Evolutionary conservation across 2,113 vertebrate species (phyloP), one percentile per base, ranked within the genome.

Genomic region (Barbus barbus): DNA sequence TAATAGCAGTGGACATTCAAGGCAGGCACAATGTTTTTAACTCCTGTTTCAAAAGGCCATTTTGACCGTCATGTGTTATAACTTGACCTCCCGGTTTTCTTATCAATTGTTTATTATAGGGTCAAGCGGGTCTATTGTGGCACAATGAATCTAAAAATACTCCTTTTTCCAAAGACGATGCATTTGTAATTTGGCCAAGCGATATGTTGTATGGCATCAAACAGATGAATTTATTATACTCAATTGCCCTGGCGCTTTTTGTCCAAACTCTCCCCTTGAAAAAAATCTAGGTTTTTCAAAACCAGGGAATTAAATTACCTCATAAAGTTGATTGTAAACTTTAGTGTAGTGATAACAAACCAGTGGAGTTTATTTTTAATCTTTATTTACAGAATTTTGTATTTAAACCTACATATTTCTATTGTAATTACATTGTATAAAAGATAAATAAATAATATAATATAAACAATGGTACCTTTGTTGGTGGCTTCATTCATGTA

Each of bases 371-470:
- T 95, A 94, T 95, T 95, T 95, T 94, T 95, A 94, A 94, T 94
- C 94, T 94, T 95, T 94, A 94, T 95, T 95, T 95, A 94, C 94
- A 94, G 92, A 94, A 90, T 92, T 94, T 95, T 95, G 93, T 95
- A 95, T 95, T 94, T 93, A 95, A 95, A 94, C 94, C 93, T 94
- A 93, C 94, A 94, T 95, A 95, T 95, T 94, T 95, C 94, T 95
- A 95, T 95, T 95, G 92, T 95, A 95, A 95, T 94, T 95, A 95
- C 94, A 93, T 91, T 95, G 94, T 95, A 95, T 91, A 95, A 82
- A 95, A 95, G 87, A 90, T 85, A 94, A 94, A 95, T 94, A 93
- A 95, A 95, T 95, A 95, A 95, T 95, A 95, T 95, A 95, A 95
- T 93, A 93, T 92, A 91, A 94, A 91, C 84, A 63, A 73, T 36